A percentile compares a stretch with the other conserved stretches of the same genome.
Conservation (phyloP, 2,888 invertebrate species). For the Thecocarcelia acutangulata region DNA sequence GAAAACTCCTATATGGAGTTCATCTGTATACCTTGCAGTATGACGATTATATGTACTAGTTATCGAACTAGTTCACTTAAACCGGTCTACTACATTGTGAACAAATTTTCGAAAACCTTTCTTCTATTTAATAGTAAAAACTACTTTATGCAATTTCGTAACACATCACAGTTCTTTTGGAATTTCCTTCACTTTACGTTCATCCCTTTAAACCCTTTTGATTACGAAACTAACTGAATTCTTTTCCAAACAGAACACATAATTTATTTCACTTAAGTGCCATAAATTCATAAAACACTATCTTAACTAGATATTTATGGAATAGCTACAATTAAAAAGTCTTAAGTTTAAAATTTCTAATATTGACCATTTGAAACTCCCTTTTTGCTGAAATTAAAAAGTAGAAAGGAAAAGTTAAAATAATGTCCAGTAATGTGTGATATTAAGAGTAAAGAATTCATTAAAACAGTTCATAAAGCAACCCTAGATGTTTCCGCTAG, state of each 20-base stretch:
- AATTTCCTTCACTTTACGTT: neutral
- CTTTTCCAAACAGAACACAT: conserved; percentile 29
- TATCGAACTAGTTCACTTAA: no score
- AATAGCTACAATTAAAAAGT: conserved; percentile 59
- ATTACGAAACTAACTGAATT: conserved; percentile 23
- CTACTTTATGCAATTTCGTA: no score
- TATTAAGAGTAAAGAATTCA: conserved; percentile 52
- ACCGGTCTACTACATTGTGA: no score
- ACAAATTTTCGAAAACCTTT: no score
- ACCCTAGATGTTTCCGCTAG: conserved; percentile 1
- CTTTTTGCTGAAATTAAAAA: conserved; percentile 19
- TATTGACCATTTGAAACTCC: conserved; percentile 49
- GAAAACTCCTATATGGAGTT: no score
- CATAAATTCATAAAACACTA: conserved; percentile 79
- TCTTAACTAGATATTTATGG: conserved; percentile 72
- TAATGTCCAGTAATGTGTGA: conserved; percentile 58
- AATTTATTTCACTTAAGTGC: conserved; percentile 77
- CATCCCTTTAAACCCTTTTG: conserved; percentile 29
- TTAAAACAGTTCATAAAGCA: conserved; percentile 52
- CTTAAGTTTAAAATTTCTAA: conserved; percentile 56
- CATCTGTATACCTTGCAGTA: no score
- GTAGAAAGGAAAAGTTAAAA: conserved; percentile 50
- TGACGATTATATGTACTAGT: no score
- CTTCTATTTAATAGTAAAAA: no score
- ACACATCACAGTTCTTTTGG: conserved; percentile 9